A percentile compares a stretch with the other conserved stretches of the same genome.
Evolutionary conservation across 2,797 vertebrate genomes (phyloP).

Genomic region (Lagorchestes hirsutus): DNA sequence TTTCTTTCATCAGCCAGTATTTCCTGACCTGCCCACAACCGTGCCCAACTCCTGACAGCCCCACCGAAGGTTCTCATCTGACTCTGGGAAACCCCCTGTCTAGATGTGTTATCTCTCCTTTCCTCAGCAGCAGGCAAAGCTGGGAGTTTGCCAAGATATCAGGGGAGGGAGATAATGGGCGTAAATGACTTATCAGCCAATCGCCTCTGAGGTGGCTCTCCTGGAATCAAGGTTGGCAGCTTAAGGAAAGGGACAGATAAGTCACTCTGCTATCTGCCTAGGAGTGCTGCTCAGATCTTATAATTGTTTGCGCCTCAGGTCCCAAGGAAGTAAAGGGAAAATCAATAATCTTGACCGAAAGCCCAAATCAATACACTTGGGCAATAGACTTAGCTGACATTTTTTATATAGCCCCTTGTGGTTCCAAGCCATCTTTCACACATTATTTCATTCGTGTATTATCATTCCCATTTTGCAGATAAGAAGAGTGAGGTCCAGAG

Average conservation of each 20-base stretch:
- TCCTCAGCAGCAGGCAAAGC: neutral
- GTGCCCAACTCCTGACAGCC: neutral
- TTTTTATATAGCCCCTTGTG: neutral
- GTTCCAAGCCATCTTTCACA: neutral
- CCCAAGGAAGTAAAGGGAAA: neutral
- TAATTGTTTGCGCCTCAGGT: neutral
- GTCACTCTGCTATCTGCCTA: neutral
- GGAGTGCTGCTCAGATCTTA: neutral
- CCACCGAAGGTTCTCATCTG: neutral
- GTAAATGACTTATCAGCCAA: slow-evolving; percentile 20
- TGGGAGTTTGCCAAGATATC: slow-evolving; percentile 23
- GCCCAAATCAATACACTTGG: neutral
- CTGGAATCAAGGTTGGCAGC: neutral
- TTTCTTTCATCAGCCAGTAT: neutral
- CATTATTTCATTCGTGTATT: neutral
- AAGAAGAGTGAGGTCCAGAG: neutral
- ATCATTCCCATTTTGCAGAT: neutral
- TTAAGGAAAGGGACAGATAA: neutral
- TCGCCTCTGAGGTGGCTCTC: neutral
- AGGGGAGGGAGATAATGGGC: slow-evolving; percentile 4
- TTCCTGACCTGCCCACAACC: neutral
- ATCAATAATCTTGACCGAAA: neutral
- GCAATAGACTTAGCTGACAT: neutral
- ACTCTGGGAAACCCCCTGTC: neutral
- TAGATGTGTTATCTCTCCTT: slow-evolving; percentile 11